Evolutionary conservation across 1,140 invertebrate species (phyloP).

Genomic region (Neelides sp.): DNA sequence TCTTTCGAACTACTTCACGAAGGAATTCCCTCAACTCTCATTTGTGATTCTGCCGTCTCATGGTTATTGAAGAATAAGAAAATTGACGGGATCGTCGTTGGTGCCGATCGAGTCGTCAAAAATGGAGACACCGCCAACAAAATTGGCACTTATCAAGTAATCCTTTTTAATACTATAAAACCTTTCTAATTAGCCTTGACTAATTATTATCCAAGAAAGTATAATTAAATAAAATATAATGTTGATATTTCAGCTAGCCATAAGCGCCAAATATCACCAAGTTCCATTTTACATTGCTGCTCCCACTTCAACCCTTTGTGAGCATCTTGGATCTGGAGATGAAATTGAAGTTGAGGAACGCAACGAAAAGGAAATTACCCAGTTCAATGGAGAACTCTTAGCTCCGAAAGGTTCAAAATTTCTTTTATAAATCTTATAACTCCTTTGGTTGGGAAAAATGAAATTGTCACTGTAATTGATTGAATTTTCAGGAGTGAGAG

Average conservation of each 20-base stretch:
- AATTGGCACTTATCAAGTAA: slow-evolving; percentile 90
- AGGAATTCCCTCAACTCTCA: slow-evolving; percentile 78
- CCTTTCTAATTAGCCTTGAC: not conserved
- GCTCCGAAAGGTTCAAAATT: slow-evolving; percentile 58
- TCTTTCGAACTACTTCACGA: slow-evolving; percentile 91
- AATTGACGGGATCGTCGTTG: slow-evolving; percentile 67
- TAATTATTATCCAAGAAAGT: not conserved
- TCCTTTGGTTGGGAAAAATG: slow-evolving; percentile 11
- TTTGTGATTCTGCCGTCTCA: slow-evolving; percentile 91
- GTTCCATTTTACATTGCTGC: slow-evolving; percentile 94
- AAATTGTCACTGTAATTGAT: slow-evolving; percentile 11
- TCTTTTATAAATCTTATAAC: slow-evolving; percentile 8
- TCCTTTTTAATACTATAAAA: not conserved
- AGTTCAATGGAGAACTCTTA: slow-evolving; percentile 65
- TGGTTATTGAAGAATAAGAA: slow-evolving; percentile 69
- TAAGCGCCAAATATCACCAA: slow-evolving; percentile 75
- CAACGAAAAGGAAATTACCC: slow-evolving; percentile 76
- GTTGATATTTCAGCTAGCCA: slow-evolving; percentile 53
- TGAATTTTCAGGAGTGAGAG: slow-evolving; percentile 56
- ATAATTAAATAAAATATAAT: slow-evolving; percentile 6
- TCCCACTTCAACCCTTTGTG: slow-evolving; percentile 83
- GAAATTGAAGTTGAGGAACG: slow-evolving; percentile 89
- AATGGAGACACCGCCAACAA: slow-evolving; percentile 99
- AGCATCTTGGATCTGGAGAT: slow-evolving; percentile 59
- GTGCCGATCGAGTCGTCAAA: slow-evolving; percentile 77